A percentile compares a stretch with the other conserved stretches of the same genome.
phyloP scores from a whole-genome alignment of 2,888 invertebrate species.

The Argyresthia goedartella region DNA sequence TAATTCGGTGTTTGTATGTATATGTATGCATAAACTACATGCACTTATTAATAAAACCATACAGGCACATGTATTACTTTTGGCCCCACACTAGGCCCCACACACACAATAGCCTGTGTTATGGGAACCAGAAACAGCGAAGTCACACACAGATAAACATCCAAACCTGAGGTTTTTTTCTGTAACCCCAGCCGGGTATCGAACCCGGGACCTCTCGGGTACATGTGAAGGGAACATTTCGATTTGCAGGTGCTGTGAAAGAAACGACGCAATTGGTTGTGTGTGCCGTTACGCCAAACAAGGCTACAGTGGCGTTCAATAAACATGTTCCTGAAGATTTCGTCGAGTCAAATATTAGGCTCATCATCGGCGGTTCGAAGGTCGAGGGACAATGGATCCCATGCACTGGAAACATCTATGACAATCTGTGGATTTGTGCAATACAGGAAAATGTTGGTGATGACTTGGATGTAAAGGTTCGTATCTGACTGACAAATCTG shows the following conservation, averaged over 20 bases:
- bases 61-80: too few relatives aligned
- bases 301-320: constrained; percentile 47
- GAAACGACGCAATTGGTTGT: constrained; percentile 47
- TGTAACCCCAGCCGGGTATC: too few relatives aligned
- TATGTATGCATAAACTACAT: too few relatives aligned
- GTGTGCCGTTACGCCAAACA: constrained; percentile 35
- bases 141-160: too few relatives aligned
- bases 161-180: too few relatives aligned
- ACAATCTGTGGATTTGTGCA: constrained; percentile 57
- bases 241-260: constrained; percentile 45
- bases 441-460: constrained; percentile 26
- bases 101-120: too few relatives aligned
- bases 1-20: too few relatives aligned
- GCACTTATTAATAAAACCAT: too few relatives aligned
- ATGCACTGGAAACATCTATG: constrained; percentile 45
- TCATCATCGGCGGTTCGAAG: constrained; percentile 30
- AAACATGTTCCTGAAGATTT: constrained; percentile 34
- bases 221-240: neutral
- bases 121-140: too few relatives aligned
- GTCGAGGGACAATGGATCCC: constrained; percentile 51
- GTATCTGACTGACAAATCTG: neutral
- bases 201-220: too few relatives aligned
- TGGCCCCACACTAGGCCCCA: too few relatives aligned
- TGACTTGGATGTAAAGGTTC: constrained; percentile 40
- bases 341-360: constrained; percentile 26